Evolutionary conservation across 2,888 invertebrate genomes (phyloP), one percentile per base, ranked within the genome.

Genomic region (Periphyllus acericola): DNA sequence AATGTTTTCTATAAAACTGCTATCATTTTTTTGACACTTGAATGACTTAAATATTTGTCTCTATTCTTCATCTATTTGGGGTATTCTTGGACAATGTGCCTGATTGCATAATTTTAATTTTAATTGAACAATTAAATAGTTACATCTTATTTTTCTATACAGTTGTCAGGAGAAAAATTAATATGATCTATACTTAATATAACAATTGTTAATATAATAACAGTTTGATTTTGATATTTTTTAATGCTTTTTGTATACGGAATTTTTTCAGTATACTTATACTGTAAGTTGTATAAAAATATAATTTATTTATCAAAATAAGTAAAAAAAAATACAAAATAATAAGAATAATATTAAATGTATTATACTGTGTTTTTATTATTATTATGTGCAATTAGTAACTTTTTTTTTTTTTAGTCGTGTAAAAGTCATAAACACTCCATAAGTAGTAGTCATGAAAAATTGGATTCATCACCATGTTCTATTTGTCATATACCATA

Each of bases 401-500:
- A 32, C 9, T n/a, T 19, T 29, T 25, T 79, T 79, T 78, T 9
- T 85, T 81, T 86, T 75, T 87, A 87, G 87, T 74, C 80, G 6
- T 87, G 32, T 66, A 81, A 32, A 81, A 40, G 40, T 72, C 46
- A 87, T 81, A 87, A 87, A 66, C 87, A 87, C 60, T 87, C 86
- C 6, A 60, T 74, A 80, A 87, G 81, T 66, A 80, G 75, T 80
- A 87, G 81, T 75, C 74, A 87, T 79, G 87, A 87, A 81, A 88
- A 88, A 92, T 92, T 89, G 90, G 91, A 76, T 88, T 90, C 40
- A 90, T 90, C 66, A 34, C 91, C 91, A 46, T 95, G 95, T 91
- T 91, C 92, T 52, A 90, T 94, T 46, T 96, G 96, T 89, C 98
- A 99, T 91, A 94, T 98, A 90, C 98, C 98, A 0, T 98, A 98